Base-by-base conservation (phyloP, 2,113 vertebrate species). In the Natator depressus region DNA sequence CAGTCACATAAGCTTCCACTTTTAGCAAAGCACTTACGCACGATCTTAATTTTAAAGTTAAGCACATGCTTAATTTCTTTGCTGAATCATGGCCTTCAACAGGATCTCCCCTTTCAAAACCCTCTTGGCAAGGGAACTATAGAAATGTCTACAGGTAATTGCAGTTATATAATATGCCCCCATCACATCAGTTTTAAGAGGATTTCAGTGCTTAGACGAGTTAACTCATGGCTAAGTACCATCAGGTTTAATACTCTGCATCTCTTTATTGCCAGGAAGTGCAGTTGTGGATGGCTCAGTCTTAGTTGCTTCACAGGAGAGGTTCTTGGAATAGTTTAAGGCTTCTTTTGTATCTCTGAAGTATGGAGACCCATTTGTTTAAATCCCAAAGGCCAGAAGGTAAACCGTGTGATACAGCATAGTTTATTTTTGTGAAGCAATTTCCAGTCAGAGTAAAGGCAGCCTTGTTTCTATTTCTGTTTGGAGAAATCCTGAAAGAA, bases 341-440 rank as follows among this genome's bases (percentile, higher is more conserved):
- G 11, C 5, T 85, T 69, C 46, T 51, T 59, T 11, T n/a, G 6
- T 22, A 7, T 47, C 88, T 93, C 38, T 7, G 16, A 90, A 88
- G 46, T 4, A 11, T 29, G 16, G 0, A 0, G 31, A 10, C 2
- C 10, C 4, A 31, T 78, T 89, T 53, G 2, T 59, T 85, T 47
- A 57, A 88, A 90, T 53, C 4, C 25, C 35, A 89, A 38, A 88
- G 91, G 59, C 25, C 75, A 17, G 10, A 5, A 90, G 80, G 19
- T 50, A 47, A 89, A 59, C 8, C 13, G 20, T 4, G 2, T 1
- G 3, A 8, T 4, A 35, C 0, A 0, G 55, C 81, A 1, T 4
- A 75, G 24, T 13, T 8, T 1, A 4, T 81, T 89, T 25, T 2
- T 27, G 22, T 81, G 75, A 90, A 94, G 80, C 2, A 7, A 1